phyloP scores from a whole-genome alignment of 2,797 vertebrate species.

The Oreochromis mossambicus region DNA sequence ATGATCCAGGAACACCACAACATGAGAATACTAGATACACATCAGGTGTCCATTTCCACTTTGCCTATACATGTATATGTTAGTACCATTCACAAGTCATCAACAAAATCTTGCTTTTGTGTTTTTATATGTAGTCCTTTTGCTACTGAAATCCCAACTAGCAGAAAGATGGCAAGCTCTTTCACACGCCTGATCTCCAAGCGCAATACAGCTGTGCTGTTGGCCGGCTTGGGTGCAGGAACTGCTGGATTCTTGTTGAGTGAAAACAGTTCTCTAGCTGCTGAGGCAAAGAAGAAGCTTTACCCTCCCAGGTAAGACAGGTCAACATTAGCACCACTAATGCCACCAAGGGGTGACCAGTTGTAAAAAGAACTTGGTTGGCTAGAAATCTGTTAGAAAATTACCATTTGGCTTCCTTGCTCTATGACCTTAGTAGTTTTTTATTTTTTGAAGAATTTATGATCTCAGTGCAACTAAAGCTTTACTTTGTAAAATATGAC shows the following conservation, averaged over 20 bases:
- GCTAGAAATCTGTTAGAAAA: neutral
- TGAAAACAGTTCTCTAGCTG: slow-evolving; percentile 63
- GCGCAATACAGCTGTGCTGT: slow-evolving; percentile 75
- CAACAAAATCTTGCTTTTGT: neutral
- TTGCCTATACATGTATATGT: neutral
- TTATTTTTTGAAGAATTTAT: neutral
- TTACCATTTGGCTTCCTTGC: neutral
- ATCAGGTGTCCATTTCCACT: neutral
- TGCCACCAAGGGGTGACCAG: neutral
- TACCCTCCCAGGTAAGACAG: slow-evolving; percentile 84
- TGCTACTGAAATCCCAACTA: neutral
- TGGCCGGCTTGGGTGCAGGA: slow-evolving; percentile 81
- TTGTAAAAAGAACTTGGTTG: neutral
- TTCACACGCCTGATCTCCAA: slow-evolving; percentile 84
- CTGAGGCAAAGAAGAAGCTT: slow-evolving; percentile 75
- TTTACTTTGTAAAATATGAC: neutral
- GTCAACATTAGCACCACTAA: neutral
- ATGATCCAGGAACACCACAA: neutral
- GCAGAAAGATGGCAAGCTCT: slow-evolving; percentile 79
- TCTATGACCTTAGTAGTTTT: neutral
- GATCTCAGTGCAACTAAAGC: neutral
- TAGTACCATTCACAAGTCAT: neutral
- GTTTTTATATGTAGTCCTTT: slow-evolving; percentile 18
- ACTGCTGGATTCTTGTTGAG: slow-evolving; percentile 79
- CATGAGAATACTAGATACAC: neutral